phyloP scores from a whole-genome alignment of 2,113 vertebrate genomes.

The Lota lota region DNA sequence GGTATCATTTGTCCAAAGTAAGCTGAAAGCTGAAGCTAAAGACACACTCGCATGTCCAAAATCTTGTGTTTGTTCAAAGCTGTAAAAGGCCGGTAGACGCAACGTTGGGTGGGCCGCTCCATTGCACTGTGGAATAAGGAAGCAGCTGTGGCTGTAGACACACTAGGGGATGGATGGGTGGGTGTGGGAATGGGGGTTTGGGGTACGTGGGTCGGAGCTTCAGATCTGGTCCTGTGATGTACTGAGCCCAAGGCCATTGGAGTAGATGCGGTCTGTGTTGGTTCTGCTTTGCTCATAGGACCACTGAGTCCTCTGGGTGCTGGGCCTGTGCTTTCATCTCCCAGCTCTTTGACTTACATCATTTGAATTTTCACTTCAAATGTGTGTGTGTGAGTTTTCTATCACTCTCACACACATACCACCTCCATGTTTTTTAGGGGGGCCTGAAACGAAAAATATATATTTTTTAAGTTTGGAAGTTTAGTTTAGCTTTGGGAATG shows the following conservation, averaged over 20 bases:
- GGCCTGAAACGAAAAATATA: too few relatives aligned
- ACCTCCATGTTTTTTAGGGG: too few relatives aligned
- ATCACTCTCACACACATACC: too few relatives aligned
- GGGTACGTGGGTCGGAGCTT: constrained; percentile 4
- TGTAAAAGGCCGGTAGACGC: not conserved
- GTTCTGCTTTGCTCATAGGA: constrained; percentile 34
- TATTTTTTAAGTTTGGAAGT: too few relatives aligned
- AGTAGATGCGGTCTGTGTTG: constrained; percentile 43
- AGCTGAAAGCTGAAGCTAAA: too few relatives aligned
- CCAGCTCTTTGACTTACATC: constrained; percentile 50
- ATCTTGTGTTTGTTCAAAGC: constrained; percentile 6
- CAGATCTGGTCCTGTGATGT: constrained; percentile 50
- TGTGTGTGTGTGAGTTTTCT: too few relatives aligned
- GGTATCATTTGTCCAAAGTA: not conserved
- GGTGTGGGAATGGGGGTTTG: not conserved
- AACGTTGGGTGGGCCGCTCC: not conserved
- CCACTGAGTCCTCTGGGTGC: constrained; percentile 38
- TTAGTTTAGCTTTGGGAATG: too few relatives aligned
- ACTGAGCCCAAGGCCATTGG: constrained; percentile 43
- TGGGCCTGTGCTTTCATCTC: constrained; percentile 48
- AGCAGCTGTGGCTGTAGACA: constrained; percentile 1
- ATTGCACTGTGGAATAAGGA: constrained; percentile 7
- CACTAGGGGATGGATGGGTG: not conserved
- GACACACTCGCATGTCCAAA: not conserved
- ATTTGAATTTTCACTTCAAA: constrained; percentile 25